phyloP scores from a whole-genome alignment of 2,888 invertebrate genomes.

The Itoplectis maculator region DNA sequence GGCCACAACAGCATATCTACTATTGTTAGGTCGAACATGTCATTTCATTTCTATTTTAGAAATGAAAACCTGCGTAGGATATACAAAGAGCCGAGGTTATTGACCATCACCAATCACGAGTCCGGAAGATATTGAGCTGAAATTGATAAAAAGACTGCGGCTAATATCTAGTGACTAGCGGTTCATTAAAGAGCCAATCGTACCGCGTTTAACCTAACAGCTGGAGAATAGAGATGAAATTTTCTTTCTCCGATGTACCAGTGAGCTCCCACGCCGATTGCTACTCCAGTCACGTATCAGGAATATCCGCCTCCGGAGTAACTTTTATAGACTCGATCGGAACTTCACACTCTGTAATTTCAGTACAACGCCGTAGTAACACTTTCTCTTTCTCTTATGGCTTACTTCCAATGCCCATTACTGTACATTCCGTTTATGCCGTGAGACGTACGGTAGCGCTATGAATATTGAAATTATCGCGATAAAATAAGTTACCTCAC shows the following conservation, averaged over 20 bases:
- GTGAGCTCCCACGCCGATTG: constrained; percentile 29
- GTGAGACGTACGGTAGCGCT: background rate
- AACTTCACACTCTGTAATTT: constrained; percentile 61
- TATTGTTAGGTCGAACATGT: too few species aligned
- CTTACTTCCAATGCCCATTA: constrained; percentile 18
- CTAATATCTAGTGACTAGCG: background rate
- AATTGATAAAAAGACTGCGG: background rate
- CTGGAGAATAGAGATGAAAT: constrained; percentile 43
- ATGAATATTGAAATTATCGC: background rate
- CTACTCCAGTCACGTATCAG: constrained; percentile 56
- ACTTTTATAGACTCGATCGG: constrained; percentile 60
- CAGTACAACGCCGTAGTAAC: constrained; percentile 31
- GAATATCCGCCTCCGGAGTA: constrained; percentile 60
- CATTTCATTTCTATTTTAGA: too few species aligned
- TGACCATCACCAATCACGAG: background rate
- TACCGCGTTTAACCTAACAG: constrained; percentile 16
- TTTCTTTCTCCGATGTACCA: constrained; percentile 16
- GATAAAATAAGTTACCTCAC: background rate
- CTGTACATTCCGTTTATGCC: background rate
- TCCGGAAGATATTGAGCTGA: background rate
- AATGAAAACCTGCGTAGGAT: background rate
- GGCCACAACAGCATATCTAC: too few species aligned
- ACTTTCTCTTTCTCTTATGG: constrained; percentile 46
- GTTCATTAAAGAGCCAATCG: constrained; percentile 28
- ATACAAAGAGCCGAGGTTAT: background rate